Percentiles rank a stretch among this genome's conserved stretches.
phyloP scores from a whole-genome alignment of 2,888 invertebrate species.

The Eilema sororculum region DNA sequence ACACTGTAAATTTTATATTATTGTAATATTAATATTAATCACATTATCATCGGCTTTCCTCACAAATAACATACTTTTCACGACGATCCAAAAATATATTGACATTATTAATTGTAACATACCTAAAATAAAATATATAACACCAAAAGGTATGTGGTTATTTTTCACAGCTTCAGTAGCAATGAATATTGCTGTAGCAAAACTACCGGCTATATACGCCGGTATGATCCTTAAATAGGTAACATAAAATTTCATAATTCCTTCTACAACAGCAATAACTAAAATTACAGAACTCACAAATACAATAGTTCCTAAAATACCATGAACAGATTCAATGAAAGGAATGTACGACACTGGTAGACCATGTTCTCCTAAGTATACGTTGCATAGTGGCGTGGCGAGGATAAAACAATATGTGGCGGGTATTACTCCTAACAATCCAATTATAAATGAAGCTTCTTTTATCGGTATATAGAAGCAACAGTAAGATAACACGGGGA shows the following conservation, averaged over 20 bases:
- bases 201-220: conserved; percentile 46
- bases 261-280: conserved; percentile 37
- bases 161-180: conserved; percentile 39
- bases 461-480: conserved; percentile 51
- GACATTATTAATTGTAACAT: conserved; percentile 41
- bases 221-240: conserved; percentile 49
- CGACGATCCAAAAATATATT: conserved; percentile 60
- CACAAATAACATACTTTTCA: conserved; percentile 49
- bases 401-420: conserved; percentile 47
- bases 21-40: conserved; percentile 54
- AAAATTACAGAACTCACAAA: conserved; percentile 50
- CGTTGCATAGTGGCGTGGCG: conserved; percentile 37
- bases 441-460: conserved; percentile 50
- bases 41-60: conserved; percentile 52
- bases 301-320: conserved; percentile 41
- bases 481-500: conserved; percentile 44
- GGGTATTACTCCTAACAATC: conserved; percentile 54
- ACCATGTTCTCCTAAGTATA: conserved; percentile 41
- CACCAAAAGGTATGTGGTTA: conserved; percentile 42
- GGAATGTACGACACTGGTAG: conserved; percentile 39
- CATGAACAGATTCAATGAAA: conserved; percentile 41
- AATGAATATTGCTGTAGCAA: conserved; percentile 45
- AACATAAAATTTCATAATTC: conserved; percentile 34
- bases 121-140: conserved; percentile 40
- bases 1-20: conserved; percentile 36